Percentiles rank a stretch among this genome's conserved stretches.
These are phyloP conservation scores for Xanthorhoe spadicearia DNA, from an alignment of 2,888 invertebrate species.

Conservation along the genomic window DNA sequence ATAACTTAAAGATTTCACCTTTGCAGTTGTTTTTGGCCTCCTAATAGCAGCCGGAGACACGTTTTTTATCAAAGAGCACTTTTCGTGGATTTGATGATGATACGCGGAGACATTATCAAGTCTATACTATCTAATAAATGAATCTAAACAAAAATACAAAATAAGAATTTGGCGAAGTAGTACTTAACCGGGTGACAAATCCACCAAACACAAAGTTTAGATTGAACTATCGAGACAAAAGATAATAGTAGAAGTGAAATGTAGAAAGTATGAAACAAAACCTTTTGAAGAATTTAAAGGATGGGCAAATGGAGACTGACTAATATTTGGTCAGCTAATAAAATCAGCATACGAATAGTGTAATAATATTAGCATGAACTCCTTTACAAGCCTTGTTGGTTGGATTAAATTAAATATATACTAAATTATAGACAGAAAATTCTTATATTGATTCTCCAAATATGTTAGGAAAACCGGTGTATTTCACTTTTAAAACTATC, in stretches of 20 bases:
- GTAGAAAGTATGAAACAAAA: conserved; percentile 39
- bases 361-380: conserved; percentile 34
- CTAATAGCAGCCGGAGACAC: background rate
- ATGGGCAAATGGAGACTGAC: conserved; percentile 28
- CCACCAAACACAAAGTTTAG: background rate
- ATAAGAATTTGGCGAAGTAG: background rate
- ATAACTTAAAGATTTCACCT: conserved; percentile 5
- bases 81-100: background rate
- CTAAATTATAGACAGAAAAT: background rate
- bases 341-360: conserved; percentile 40
- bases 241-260: conserved; percentile 24
- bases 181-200: background rate
- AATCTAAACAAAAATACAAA: background rate
- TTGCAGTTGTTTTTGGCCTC: background rate
- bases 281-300: conserved; percentile 40
- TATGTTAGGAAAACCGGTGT: background rate
- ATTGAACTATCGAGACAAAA: background rate
- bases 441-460: background rate
- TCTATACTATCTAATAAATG: background rate
- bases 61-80: background rate
- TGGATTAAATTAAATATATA: conserved; percentile 11
- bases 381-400: conserved; percentile 20
- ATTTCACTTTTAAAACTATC: too few species aligned
- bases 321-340: conserved; percentile 34
- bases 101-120: background rate